These are phyloP conservation scores for Nothocercus nigrocapillus DNA, from an alignment of 2,113 vertebrate genomes.

Conservation along the genomic window DNA sequence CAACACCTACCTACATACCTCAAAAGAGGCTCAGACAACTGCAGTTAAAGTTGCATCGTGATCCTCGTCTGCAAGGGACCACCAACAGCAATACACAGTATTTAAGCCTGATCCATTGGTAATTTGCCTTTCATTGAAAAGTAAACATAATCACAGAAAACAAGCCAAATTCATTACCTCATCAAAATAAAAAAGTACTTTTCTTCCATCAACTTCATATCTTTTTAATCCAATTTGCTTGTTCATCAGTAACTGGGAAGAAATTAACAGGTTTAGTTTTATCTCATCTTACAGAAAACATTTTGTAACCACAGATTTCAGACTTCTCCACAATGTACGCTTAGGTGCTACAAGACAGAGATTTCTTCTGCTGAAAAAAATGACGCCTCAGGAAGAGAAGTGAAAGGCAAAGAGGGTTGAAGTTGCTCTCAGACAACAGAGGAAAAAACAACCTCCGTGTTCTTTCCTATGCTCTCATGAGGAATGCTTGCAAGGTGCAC, in stretches of 20 bases:
- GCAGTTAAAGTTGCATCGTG: not conserved
- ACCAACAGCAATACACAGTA: not conserved
- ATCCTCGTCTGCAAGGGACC: not conserved
- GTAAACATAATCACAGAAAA: not conserved
- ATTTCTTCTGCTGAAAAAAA: not conserved
- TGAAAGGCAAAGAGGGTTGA: not conserved
- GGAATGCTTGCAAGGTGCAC: not conserved
- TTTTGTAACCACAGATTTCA: not conserved
- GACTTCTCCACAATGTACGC: not conserved
- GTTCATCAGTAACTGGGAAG: slow-evolving; percentile 85
- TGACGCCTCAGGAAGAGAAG: not conserved
- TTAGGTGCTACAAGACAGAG: not conserved
- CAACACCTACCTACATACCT: not conserved
- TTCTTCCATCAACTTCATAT: slow-evolving; percentile 88
- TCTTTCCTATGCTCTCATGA: not conserved
- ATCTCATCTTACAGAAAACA: not conserved
- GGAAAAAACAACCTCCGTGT: not conserved
- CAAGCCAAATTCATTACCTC: slow-evolving; percentile 78
- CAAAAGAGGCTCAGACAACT: not conserved
- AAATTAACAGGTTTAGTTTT: not conserved
- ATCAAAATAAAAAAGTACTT: slow-evolving; percentile 93
- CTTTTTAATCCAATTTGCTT: slow-evolving; percentile 89
- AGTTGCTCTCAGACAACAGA: not conserved
- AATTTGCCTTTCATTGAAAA: not conserved
- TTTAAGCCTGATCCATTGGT: not conserved